Evolutionary conservation across 2,888 invertebrate genomes (phyloP), one percentile per base, ranked within the genome.

Genomic region (Noctua comes): DNA sequence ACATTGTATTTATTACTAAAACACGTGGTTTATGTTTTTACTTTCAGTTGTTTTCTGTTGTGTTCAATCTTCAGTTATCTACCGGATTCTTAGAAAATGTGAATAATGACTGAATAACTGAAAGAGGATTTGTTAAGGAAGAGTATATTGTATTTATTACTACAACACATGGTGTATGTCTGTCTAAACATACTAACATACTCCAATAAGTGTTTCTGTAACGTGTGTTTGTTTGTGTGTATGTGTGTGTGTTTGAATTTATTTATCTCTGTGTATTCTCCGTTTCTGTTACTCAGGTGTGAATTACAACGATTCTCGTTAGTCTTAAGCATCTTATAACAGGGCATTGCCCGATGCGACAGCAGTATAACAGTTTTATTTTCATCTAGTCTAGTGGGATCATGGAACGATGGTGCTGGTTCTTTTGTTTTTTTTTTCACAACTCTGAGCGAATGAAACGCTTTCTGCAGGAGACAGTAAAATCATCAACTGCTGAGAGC

Each of bases 271-370:
- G 59, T 48, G 18, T 77, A 72, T 74, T 82, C 54, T 76, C 27
- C 27, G 62, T 43, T 62, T 73, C 8, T n/a, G n/a, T 64, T 59
- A 68, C 62, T 70, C 73, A 76, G 46, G 82, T 73, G 66, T 64
- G n/a, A n/a, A n/a, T n/a, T 73, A 75, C 31, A 75, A 51, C n/a
- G 40, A 73, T 66, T 73, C 76, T 76, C 36, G 72, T 48, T 48
- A 48, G 64, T 64, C 24, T 31, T 57, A 62, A 73, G 66, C 54
- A 79, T 70, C 51, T 64, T 46, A 54, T 66, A 86, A 73, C 80
- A 77, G 86, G 76, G 48, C 78, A 66, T 71, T 88, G 86, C 83
- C 88, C 86, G 65, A 66, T 65, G 69, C 65, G 36, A 74, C 48
- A 68, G 59, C 57, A 54, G 8, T 76, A 65, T 48, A 76, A 66